phyloP scores from a whole-genome alignment of 1,140 invertebrate species.

The Periplaneta americana region DNA sequence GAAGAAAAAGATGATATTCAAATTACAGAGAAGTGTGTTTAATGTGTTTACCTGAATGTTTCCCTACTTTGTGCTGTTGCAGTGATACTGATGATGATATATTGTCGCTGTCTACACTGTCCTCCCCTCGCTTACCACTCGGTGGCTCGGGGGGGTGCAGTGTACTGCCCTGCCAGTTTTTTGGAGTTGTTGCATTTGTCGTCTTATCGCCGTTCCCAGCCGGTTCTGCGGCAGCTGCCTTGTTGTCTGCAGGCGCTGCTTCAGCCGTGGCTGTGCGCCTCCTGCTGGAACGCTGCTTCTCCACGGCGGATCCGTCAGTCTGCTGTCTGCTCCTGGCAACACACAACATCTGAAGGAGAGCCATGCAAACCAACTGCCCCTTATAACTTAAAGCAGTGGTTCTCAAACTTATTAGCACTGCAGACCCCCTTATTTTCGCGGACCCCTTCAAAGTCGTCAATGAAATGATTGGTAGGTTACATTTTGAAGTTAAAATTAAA shows the following conservation, averaged over 20 bases:
- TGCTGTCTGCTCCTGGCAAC: neutral
- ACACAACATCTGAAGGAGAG: neutral
- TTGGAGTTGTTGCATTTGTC: neutral
- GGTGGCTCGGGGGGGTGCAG: neutral
- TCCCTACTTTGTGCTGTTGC: neutral
- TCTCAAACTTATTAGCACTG: neutral
- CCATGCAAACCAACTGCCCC: neutral
- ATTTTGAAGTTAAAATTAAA: too few relatives aligned
- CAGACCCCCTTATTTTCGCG: neutral
- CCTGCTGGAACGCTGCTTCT: neutral
- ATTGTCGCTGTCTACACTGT: constrained; percentile 3
- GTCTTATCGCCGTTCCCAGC: neutral
- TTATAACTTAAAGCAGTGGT: neutral
- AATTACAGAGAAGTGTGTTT: too few relatives aligned
- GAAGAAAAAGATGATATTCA: too few relatives aligned
- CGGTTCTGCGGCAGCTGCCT: neutral
- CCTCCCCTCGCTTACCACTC: neutral
- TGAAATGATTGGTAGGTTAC: too few relatives aligned
- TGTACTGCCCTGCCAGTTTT: neutral
- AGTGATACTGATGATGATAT: constrained; percentile 1
- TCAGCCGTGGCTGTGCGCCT: neutral
- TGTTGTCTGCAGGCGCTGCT: neutral
- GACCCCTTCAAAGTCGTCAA: neutral
- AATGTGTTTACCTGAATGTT: neutral
- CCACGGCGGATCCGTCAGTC: neutral